Percentiles rank a stretch among this genome's conserved stretches.
These are phyloP conservation scores for Plagiodera versicolora DNA, from an alignment of 2,888 invertebrate species.

Conservation along the genomic window DNA sequence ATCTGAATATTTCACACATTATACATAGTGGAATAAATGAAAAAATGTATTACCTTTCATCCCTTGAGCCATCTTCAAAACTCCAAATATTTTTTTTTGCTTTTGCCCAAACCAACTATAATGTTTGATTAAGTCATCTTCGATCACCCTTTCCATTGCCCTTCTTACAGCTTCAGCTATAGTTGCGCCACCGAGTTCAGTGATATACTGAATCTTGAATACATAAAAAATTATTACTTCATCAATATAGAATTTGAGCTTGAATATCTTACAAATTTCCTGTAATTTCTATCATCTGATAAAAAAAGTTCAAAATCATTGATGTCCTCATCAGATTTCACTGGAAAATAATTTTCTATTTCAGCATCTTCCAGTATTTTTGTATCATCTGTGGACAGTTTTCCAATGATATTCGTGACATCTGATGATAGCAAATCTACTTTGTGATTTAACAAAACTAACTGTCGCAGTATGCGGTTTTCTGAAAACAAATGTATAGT, in stretches of 20 bases:
- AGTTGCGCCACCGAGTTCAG: background rate
- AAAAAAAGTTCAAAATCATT: background rate
- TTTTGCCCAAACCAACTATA: background rate
- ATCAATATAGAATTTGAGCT: background rate
- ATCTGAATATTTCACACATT: background rate
- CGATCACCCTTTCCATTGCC: background rate
- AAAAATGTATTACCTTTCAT: background rate
- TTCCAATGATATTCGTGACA: background rate
- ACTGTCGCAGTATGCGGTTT: background rate
- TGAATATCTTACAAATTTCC: background rate
- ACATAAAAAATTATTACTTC: background rate
- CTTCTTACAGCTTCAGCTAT: background rate
- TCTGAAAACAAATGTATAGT: background rate
- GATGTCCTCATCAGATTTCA: background rate
- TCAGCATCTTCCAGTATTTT: background rate
- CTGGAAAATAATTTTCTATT: background rate
- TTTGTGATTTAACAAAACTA: background rate
- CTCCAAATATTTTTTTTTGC: background rate
- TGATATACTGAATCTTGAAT: background rate
- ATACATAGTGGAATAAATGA: background rate
- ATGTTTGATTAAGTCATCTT: background rate
- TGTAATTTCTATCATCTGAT: background rate
- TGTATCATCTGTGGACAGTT: background rate
- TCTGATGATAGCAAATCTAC: background rate
- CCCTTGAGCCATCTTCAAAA: background rate